Evolutionary conservation across 2,113 vertebrate genomes (phyloP), one percentile per base, ranked within the genome.

Genomic region (Hucho hucho): DNA sequence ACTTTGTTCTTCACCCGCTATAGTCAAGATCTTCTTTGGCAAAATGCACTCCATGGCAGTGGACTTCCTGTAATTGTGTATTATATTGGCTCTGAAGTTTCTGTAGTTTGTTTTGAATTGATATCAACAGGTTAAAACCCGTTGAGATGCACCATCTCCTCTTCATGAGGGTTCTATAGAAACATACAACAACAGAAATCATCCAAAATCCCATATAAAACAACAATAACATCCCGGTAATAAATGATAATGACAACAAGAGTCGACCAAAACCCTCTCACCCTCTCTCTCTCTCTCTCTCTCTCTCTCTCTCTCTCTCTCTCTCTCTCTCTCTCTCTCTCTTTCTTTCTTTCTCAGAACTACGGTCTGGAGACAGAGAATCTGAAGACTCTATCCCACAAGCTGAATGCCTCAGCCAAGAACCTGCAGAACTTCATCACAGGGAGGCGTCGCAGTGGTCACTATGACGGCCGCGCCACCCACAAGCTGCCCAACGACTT

Each of bases 361-460:
- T 99, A 98, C 69, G 96, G 98, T 69, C 93, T 99, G 72, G 98
- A 99, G 92, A 98, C 97, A 0, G 98, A 99, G 77, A 99, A 95
- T 61, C 95, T 99, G 94, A 98, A 98, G 91, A 97, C 95, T 24
- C 89, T 99, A 75, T 95, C 97, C 83, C 94, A 98, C 81, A 98
- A 97, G 74, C 92, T 99, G 14, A 93, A 96, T 6, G 95, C 96
- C 0, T 95, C 96, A 13, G 96, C 95, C 75, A 96, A 96, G 88
- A 97, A 98, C 78, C 92, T 99, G 76, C 97, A 99, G 87, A 99
- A 98, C 82, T 97, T 97, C 81, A 96, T 99, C 82, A 93, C 93
- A 2, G 95, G 93, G 73, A 91, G 95, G 67, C 91, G 96, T 73
- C 96, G 95, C 78, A 96, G 91, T 49, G 91, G 95, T 0, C 92